These are phyloP conservation scores for Atlantisia rogersi DNA, from an alignment of 2,113 vertebrate genomes.

Conservation along the genomic window DNA sequence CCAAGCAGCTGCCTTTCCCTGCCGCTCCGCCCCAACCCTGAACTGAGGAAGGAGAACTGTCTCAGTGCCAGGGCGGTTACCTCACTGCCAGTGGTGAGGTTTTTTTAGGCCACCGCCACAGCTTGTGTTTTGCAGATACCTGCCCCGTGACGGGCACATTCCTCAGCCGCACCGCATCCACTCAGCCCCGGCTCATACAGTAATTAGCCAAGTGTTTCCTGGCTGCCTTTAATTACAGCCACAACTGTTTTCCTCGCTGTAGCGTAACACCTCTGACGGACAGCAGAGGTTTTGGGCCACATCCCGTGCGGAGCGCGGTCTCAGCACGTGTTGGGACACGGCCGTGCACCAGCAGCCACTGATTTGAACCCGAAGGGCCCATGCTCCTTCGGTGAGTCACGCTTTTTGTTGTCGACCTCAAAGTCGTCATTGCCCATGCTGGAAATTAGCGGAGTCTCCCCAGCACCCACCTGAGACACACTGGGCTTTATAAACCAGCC, in stretches of 20 bases:
- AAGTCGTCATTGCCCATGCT: neutral
- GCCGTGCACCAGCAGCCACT: neutral
- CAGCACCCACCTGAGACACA: neutral
- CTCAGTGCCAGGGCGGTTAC: neutral
- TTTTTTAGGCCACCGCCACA: neutral
- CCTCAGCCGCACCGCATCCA: neutral
- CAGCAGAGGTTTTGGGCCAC: neutral
- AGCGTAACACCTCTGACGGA: neutral
- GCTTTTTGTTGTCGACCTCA: neutral
- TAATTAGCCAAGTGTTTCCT: conserved; percentile 59
- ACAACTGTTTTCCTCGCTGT: conserved; percentile 15
- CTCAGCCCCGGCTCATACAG: neutral
- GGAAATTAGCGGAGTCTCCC: conserved; percentile 3
- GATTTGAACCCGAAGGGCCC: neutral
- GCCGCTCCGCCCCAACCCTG: accelerated
- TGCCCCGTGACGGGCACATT: neutral
- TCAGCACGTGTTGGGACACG: neutral
- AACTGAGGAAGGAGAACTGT: accelerated
- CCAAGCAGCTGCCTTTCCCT: neutral
- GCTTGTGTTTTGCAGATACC: conserved; percentile 44
- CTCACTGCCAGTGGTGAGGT: neutral
- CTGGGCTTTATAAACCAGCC: neutral
- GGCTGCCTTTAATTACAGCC: conserved; percentile 54
- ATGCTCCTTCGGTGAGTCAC: neutral
- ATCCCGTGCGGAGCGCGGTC: neutral